phyloP scores from a whole-genome alignment of 2,888 invertebrate genomes.

The Diaperis boleti region DNA sequence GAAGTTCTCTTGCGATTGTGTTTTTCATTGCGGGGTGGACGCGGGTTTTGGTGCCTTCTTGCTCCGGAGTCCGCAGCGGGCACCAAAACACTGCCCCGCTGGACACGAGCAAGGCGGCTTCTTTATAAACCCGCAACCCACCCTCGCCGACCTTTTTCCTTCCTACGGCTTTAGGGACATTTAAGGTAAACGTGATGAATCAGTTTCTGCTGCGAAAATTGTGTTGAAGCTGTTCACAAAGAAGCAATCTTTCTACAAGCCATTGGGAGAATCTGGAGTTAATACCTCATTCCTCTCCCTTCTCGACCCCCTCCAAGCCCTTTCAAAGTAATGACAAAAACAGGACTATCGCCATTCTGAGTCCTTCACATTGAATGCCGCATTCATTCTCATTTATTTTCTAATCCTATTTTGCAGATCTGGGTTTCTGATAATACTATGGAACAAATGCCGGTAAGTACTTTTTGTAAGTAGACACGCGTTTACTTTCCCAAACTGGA shows the following conservation, averaged over 20 bases:
- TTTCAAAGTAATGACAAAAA: neutral
- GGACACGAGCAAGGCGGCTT: slow-evolving; percentile 67
- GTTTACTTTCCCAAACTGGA: too few species aligned
- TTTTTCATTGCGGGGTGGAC: slow-evolving; percentile 66
- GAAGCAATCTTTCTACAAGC: too few species aligned
- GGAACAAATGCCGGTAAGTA: slow-evolving; percentile 87
- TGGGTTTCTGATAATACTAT: slow-evolving; percentile 80
- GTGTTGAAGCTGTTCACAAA: neutral
- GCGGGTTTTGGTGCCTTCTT: slow-evolving; percentile 73
- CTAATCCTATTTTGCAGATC: slow-evolving; percentile 72
- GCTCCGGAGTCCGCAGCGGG: slow-evolving; percentile 66
- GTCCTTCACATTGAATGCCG: neutral
- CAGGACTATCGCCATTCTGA: slow-evolving; percentile 5
- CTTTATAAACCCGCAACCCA: slow-evolving; percentile 62
- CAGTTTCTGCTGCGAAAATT: too few species aligned
- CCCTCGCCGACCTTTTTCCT: slow-evolving; percentile 46
- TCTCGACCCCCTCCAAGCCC: too few species aligned
- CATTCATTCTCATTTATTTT: too few species aligned
- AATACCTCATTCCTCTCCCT: too few species aligned
- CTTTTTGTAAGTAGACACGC: too few species aligned
- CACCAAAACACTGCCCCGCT: slow-evolving; percentile 68
- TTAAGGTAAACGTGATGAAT: too few species aligned
- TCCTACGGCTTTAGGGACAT: too few species aligned
- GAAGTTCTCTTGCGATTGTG: slow-evolving; percentile 67
- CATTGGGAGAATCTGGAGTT: too few species aligned